These are phyloP conservation scores for Argyrosomus regius DNA, from an alignment of 2,797 vertebrate species.

Conservation along the genomic window DNA sequence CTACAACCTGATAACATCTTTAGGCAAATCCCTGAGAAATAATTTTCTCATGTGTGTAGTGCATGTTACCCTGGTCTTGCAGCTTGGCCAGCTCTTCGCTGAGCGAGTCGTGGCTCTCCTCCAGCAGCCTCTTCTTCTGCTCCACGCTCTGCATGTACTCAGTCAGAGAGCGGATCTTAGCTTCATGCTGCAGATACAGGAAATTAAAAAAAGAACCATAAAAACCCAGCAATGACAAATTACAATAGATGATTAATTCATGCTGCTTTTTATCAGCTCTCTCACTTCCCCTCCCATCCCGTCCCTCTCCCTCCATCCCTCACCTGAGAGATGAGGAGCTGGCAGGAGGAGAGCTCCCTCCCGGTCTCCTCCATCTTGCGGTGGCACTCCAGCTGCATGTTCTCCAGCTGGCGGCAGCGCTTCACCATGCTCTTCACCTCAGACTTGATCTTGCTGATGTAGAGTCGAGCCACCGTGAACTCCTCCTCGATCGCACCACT, in stretches of 20 bases:
- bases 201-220: neutral
- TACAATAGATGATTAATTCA: neutral
- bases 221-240: neutral
- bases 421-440: slow-evolving; percentile 99
- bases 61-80: slow-evolving; percentile 89
- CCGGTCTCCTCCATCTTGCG: slow-evolving; percentile 98
- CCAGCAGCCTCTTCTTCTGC: slow-evolving; percentile 93
- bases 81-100: slow-evolving; percentile 93
- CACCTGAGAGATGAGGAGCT: slow-evolving; percentile 96
- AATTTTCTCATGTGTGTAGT: slow-evolving; percentile 20
- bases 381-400: slow-evolving; percentile 94
- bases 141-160: slow-evolving; percentile 96
- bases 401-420: slow-evolving; percentile 94
- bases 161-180: slow-evolving; percentile 94
- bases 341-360: slow-evolving; percentile 93
- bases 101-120: slow-evolving; percentile 92
- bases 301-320: neutral
- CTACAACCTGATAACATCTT: neutral
- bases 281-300: neutral
- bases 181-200: slow-evolving; percentile 88
- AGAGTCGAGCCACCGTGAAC: slow-evolving; percentile 95
- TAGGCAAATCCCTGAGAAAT: too few relatives aligned
- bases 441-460: slow-evolving; percentile 97
- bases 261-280: neutral
- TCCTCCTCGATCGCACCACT: slow-evolving; percentile 96